Evolutionary conservation across 2,888 invertebrate genomes (phyloP).

Genomic region (Drosophila barbarae): DNA sequence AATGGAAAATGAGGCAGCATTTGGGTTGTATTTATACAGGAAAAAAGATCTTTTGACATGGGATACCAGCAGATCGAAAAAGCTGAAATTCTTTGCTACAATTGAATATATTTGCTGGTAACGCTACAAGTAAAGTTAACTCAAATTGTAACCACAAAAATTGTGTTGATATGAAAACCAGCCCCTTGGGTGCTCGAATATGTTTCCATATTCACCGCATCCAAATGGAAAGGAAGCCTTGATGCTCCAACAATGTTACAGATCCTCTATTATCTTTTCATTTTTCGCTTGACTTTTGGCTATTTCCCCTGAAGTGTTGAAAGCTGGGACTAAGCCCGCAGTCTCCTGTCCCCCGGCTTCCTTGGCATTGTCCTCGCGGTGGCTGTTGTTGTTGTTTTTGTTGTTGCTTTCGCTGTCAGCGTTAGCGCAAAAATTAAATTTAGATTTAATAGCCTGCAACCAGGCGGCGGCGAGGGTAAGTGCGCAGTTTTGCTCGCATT

Average conservation of each 20-base stretch:
- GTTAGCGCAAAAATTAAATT: constrained; percentile 55
- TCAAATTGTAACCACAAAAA: neutral
- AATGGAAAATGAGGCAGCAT: neutral
- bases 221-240: neutral
- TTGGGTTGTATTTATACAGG: neutral
- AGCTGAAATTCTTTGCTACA: neutral
- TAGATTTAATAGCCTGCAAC: constrained; percentile 51
- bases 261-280: constrained; percentile 34
- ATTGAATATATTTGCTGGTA: neutral
- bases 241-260: constrained; percentile 17
- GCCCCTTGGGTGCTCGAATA: neutral
- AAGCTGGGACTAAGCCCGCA: constrained; percentile 29
- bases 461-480: neutral
- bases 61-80: neutral
- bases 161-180: neutral
- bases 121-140: neutral
- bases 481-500: constrained; percentile 33
- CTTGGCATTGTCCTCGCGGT: constrained; percentile 27
- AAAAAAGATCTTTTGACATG: neutral
- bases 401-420: constrained; percentile 35
- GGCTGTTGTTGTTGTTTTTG: constrained; percentile 7
- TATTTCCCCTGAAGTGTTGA: constrained; percentile 17
- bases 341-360: constrained; percentile 14
- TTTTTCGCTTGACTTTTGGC: constrained; percentile 39
- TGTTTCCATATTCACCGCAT: neutral